Base-by-base conservation (phyloP, 1,140 invertebrate species). In the Ceratosolen solmsi region DNA sequence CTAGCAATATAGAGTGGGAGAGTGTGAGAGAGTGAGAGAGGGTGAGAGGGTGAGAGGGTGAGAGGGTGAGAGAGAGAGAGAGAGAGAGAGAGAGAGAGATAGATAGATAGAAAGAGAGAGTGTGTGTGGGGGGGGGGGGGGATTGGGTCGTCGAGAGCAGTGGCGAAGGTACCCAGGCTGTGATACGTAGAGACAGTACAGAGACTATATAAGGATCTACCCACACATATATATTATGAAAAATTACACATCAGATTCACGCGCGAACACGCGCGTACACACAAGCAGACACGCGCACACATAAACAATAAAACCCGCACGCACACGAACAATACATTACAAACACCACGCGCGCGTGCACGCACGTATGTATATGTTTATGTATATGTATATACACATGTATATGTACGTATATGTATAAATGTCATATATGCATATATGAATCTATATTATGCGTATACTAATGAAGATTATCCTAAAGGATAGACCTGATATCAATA, bases 151-250 rank as follows among this genome's bases (percentile, higher is more conserved):
- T 77, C 70, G 84, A 84, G 86, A 89, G 88, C 89, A 91, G 91
- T 91, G 90, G 90, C 87, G 86, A 83, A 90, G 90, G 89, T 89
- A 90, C 90, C 87, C 90, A 91, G 91, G 91, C 91, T 92, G 90
- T 91, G 90, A 91, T 92, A 91, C 85, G 90, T 91, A 91, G 90
- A 91, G 88, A 91, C 90, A 91, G 90, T 90, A 90, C 90, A 91
- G 90, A 91, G 87, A 91, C 88, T 91, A 90, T 90, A 90, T 90
- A 90, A 91, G 88, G 87, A 90, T 86, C 87, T 90, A 90, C 86
- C 87, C 90, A 88, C 87, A 90, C 87, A 87, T 90, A 90, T 89
- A 88, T 89, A 90, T 88, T 84, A 84, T 81, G 70, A 79, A 83
- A 72, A 79, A 84, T 54, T 73, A 71, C 49, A 71, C 15, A 63